Percentiles rank a stretch among this genome's conserved stretches.
Evolutionary conservation across 2,113 vertebrate genomes (phyloP).

Genomic region (Aphelocoma coerulescens): DNA sequence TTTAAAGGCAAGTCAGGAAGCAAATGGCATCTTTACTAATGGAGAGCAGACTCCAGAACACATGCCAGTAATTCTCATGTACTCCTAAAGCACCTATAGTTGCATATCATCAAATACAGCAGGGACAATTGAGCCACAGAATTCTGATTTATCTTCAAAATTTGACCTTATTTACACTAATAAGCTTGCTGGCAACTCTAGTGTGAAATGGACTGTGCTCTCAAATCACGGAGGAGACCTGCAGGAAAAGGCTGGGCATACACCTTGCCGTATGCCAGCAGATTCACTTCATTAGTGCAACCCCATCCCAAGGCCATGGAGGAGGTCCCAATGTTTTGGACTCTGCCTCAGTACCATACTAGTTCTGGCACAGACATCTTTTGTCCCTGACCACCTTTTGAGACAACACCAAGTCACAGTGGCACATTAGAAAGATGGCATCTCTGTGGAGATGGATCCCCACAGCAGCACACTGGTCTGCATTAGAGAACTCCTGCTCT

Average conservation of each 20-base stretch:
- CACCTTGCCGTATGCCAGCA: not conserved
- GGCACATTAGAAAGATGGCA: not conserved
- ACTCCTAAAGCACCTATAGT: not conserved
- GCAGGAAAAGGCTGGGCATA: not conserved
- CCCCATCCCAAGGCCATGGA: not conserved
- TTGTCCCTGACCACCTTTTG: not conserved
- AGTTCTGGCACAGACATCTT: not conserved
- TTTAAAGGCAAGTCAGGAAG: not conserved
- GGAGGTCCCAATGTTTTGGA: not conserved
- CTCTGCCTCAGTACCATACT: not conserved
- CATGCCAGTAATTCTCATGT: not conserved
- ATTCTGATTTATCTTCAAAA: not conserved
- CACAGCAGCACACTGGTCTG: rapidly evolving
- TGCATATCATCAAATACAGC: not conserved
- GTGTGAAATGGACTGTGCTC: not conserved
- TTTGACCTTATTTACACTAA: not conserved
- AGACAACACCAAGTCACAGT: not conserved
- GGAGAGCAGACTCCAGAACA: not conserved
- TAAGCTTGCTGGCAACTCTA: not conserved
- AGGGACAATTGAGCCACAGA: not conserved
- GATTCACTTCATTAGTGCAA: not conserved
- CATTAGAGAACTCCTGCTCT: not conserved
- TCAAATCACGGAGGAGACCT: not conserved
- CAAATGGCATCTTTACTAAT: not conserved
- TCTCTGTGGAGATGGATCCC: no score